Evolutionary conservation across 2,888 invertebrate species (phyloP).

Genomic region (Tetramorium bicarinatum): DNA sequence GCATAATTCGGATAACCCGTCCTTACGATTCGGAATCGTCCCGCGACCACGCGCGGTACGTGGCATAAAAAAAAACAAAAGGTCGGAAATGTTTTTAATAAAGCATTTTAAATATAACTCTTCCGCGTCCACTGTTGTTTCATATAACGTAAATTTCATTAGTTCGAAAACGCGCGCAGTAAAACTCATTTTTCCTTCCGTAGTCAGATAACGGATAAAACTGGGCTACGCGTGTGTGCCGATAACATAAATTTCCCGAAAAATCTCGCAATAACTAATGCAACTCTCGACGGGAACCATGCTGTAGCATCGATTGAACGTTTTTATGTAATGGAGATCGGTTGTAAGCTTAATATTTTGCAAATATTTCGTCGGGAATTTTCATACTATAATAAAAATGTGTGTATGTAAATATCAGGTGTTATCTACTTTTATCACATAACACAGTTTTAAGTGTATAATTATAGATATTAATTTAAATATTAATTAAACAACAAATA

Average conservation of each 20-base stretch:
- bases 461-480: not conserved
- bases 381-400: not conserved
- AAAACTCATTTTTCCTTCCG: conserved; percentile 38
- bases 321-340: conserved; percentile 19
- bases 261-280: conserved; percentile 41
- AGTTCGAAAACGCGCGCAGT: conserved; percentile 15
- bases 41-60: not conserved
- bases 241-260: conserved; percentile 43
- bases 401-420: not conserved
- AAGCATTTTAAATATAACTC: conserved; percentile 29
- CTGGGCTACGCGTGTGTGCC: not conserved
- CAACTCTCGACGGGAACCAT: conserved; percentile 10
- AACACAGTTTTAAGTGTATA: not conserved
- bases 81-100: not conserved
- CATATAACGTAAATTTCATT: conserved; percentile 28
- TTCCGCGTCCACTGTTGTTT: not conserved
- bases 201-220: conserved; percentile 46
- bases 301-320: not conserved
- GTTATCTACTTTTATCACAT: not conserved
- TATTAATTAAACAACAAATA: not conserved
- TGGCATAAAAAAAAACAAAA: not conserved
- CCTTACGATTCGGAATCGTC: not conserved
- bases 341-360: not conserved
- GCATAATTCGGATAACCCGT: not conserved
- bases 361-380: not conserved